phyloP scores from a whole-genome alignment of 2,888 invertebrate species.

The Iphiclides podalirius region DNA sequence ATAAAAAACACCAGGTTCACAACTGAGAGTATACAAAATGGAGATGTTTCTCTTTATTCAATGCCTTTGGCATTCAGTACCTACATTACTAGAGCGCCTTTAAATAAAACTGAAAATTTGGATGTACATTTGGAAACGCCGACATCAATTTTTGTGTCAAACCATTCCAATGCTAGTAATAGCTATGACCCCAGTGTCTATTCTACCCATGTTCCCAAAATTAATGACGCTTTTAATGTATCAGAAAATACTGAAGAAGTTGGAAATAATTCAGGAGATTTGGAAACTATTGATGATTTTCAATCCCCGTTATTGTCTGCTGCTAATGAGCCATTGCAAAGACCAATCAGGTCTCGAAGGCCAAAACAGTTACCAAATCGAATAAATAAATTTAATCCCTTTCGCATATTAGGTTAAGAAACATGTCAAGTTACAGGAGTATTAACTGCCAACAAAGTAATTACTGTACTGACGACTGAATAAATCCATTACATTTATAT shows the following conservation, averaged over 20 bases:
- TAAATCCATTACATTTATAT: conserved; percentile 18
- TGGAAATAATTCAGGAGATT: conserved; percentile 34
- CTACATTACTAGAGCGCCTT: not conserved
- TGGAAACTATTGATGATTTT: conserved; percentile 55
- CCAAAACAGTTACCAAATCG: conserved; percentile 55
- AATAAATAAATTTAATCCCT: conserved; percentile 68
- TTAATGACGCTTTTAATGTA: conserved; percentile 9
- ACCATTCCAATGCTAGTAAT: not conserved
- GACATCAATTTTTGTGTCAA: not conserved
- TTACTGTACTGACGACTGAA: conserved; percentile 35
- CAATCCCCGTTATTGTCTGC: conserved; percentile 70
- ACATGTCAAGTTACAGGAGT: conserved; percentile 26
- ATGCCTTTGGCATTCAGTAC: not conserved
- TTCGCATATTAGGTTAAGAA: conserved; percentile 70
- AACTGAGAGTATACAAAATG: conserved; percentile 4
- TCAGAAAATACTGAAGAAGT: conserved; percentile 30
- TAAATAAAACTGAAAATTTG: not conserved
- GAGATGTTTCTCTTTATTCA: not conserved
- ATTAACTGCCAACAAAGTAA: conserved; percentile 49
- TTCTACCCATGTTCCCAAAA: not conserved
- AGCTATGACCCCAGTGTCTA: not conserved
- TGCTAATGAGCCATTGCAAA: conserved; percentile 63
- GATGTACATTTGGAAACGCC: not conserved
- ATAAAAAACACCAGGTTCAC: not conserved
- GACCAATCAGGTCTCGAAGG: conserved; percentile 63